Evolutionary conservation across 1,140 invertebrate species (phyloP).

Genomic region (Pissodes strobi): DNA sequence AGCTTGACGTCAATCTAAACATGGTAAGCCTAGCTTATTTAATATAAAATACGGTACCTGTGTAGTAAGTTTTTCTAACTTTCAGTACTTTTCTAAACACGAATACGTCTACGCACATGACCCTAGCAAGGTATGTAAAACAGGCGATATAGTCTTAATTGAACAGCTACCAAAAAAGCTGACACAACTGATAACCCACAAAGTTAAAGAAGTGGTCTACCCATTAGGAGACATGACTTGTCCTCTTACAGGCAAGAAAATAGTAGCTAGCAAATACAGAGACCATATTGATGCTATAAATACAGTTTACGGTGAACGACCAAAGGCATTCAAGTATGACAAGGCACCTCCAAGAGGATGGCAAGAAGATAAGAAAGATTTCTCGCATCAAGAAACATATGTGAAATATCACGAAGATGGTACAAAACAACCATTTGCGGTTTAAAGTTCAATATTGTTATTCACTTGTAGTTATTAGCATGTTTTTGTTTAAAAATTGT

Average conservation of each 20-base stretch:
- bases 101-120: conserved; percentile 76
- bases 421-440: conserved; percentile 62
- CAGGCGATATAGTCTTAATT: conserved; percentile 80
- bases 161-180: conserved; percentile 71
- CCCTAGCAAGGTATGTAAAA: conserved; percentile 75
- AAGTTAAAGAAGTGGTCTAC: conserved; percentile 78
- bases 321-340: conserved; percentile 73
- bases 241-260: conserved; percentile 81
- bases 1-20: conserved; percentile 68
- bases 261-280: conserved; percentile 71
- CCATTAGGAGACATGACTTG: conserved; percentile 80
- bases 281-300: conserved; percentile 71
- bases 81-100: conserved; percentile 77
- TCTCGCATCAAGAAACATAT: conserved; percentile 74
- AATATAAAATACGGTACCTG: neutral
- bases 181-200: conserved; percentile 76
- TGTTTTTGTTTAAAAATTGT: too few relatives aligned
- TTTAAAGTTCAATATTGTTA: too few relatives aligned
- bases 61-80: conserved; percentile 47
- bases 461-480: too few relatives aligned
- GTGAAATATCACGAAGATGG: conserved; percentile 74
- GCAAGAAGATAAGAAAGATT: conserved; percentile 80
- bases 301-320: conserved; percentile 71
- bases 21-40: conserved; percentile 62
- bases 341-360: conserved; percentile 77